These are phyloP conservation scores for Ochlodes sylvanus DNA, from an alignment of 2,888 invertebrate genomes.

Conservation along the genomic window DNA sequence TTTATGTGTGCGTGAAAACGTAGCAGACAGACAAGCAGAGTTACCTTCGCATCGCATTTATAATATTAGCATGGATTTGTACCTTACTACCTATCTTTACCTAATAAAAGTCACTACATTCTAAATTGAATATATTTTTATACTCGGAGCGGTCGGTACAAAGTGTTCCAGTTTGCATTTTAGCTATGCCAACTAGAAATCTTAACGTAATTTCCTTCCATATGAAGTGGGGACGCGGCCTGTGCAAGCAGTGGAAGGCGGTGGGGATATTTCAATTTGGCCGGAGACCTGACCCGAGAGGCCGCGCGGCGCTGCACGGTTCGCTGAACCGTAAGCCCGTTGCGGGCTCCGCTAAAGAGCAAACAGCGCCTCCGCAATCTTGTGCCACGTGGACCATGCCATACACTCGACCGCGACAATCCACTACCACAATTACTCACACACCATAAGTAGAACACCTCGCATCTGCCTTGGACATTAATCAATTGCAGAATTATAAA, in stretches of 20 bases:
- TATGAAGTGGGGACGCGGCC: slow-evolving; percentile 50
- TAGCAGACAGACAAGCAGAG: no score
- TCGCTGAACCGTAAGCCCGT: slow-evolving; percentile 82
- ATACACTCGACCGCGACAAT: slow-evolving; percentile 78
- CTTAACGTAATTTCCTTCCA: slow-evolving; percentile 45
- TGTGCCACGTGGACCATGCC: slow-evolving; percentile 81
- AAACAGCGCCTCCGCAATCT: slow-evolving; percentile 84
- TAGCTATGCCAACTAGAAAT: slow-evolving; percentile 1
- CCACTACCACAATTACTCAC: slow-evolving; percentile 74
- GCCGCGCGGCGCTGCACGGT: slow-evolving; percentile 76
- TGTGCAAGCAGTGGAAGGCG: slow-evolving; percentile 60
- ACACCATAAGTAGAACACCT: slow-evolving; percentile 49
- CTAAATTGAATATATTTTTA: not conserved
- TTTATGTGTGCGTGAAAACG: no score
- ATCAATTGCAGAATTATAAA: no score
- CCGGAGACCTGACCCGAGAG: slow-evolving; percentile 81
- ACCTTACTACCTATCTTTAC: no score
- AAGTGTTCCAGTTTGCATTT: not conserved
- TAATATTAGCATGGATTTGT: no score
- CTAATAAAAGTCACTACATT: no score
- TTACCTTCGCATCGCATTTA: no score
- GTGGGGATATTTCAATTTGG: slow-evolving; percentile 82
- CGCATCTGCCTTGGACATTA: not conserved
- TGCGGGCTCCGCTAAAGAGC: slow-evolving; percentile 82
- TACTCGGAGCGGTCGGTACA: not conserved